A percentile compares a stretch with the other conserved stretches of the same genome.
These are phyloP conservation scores for Drosophila sp. DNA, from an alignment of 1,140 invertebrate species.

Conservation along the genomic window DNA sequence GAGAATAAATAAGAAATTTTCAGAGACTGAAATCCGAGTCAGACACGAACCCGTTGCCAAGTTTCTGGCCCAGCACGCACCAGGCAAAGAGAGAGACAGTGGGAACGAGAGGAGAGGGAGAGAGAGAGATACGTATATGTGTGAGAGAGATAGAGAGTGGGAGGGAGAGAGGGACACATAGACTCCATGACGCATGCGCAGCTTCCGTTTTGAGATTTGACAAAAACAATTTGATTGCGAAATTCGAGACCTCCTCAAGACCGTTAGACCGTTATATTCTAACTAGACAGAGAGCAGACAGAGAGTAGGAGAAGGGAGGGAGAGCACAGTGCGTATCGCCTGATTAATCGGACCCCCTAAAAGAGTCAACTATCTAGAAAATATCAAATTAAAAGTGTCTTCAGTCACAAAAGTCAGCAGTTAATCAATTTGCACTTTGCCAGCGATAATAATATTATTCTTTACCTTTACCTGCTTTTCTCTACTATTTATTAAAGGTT, in stretches of 20 bases:
- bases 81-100: background rate
- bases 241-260: constrained; percentile 29
- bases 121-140: background rate
- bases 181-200: constrained; percentile 48
- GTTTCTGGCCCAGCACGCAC: constrained; percentile 43
- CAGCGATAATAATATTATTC: constrained; percentile 50
- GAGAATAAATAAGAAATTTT: constrained; percentile 84
- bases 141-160: background rate
- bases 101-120: background rate
- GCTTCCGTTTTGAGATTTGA: constrained; percentile 46
- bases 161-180: background rate
- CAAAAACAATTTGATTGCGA: constrained; percentile 15
- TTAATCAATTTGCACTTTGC: constrained; percentile 76
- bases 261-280: constrained; percentile 37
- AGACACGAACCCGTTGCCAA: constrained; percentile 65
- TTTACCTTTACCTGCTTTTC: background rate
- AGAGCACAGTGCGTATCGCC: constrained; percentile 41
- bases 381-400: constrained; percentile 68
- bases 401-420: constrained; percentile 46
- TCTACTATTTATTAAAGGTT: too few relatives aligned
- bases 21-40: constrained; percentile 72
- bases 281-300: background rate
- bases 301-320: too few relatives aligned
- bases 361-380: constrained; percentile 28
- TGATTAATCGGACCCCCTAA: constrained; percentile 58